phyloP scores from a whole-genome alignment of 64 coral and sea anemone species.

The Pachyseris speciosa region DNA sequence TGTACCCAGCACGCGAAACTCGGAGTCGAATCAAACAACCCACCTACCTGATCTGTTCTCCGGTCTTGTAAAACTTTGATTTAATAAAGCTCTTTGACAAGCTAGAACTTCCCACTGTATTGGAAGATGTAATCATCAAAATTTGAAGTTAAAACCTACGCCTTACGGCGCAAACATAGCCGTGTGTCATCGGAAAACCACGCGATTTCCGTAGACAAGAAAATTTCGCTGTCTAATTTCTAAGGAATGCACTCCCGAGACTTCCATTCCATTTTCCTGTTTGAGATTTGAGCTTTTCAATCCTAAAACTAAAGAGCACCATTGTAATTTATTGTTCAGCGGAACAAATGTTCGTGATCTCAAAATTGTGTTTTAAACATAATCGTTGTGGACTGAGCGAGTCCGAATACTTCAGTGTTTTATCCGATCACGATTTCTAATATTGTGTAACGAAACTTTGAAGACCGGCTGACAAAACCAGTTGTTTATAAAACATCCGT shows the following conservation, averaged over 20 bases:
- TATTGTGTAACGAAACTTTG: conserved; percentile 23
- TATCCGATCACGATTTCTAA: background rate
- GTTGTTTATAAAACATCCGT: background rate
- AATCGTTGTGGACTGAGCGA: background rate
- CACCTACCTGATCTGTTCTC: background rate
- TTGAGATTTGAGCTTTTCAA: background rate
- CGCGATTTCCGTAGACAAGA: background rate
- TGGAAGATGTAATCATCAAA: background rate
- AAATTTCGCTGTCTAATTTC: background rate
- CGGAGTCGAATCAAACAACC: too few species aligned
- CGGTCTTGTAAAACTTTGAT: background rate
- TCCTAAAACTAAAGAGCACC: background rate
- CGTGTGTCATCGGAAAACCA: background rate
- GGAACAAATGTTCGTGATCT: background rate
- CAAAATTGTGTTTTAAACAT: background rate
- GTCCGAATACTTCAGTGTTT: background rate
- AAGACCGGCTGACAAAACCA: background rate
- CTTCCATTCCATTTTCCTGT: background rate
- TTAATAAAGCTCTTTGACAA: background rate
- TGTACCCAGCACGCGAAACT: too few species aligned
- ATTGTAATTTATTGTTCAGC: background rate
- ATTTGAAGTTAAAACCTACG: background rate
- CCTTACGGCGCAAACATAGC: background rate
- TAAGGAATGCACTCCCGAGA: too few species aligned
- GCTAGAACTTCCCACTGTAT: background rate